Evolutionary conservation across 2,113 vertebrate species (phyloP).

Genomic region (Acrocephalus arundinaceus): DNA sequence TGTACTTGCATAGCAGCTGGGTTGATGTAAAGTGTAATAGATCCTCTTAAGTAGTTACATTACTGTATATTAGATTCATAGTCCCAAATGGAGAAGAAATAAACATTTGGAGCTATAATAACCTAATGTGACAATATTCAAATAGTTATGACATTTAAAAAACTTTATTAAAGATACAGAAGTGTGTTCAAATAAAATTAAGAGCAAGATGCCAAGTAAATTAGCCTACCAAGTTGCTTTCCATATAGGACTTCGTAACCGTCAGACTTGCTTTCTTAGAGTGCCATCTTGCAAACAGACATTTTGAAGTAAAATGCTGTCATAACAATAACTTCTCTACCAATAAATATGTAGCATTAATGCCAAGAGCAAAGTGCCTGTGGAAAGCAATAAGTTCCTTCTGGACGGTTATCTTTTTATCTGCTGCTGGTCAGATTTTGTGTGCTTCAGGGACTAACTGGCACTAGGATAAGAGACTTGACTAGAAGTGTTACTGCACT

Average conservation of each 20-base stretch:
- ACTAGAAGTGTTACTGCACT: neutral
- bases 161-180: neutral
- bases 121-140: neutral
- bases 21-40: neutral
- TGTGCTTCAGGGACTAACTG: neutral
- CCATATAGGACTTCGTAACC: neutral
- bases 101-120: neutral
- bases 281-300: neutral
- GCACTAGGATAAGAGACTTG: neutral
- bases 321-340: neutral
- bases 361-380: neutral
- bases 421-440: neutral
- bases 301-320: neutral
- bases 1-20: slow-evolving; percentile 4
- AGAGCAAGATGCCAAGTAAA: neutral
- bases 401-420: neutral
- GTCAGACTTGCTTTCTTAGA: neutral
- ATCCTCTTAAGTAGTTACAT: neutral
- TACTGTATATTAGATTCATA: neutral
- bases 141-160: neutral
- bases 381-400: neutral
- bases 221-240: neutral
- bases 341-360: neutral
- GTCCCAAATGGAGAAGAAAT: neutral
- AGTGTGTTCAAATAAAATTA: slow-evolving; percentile 13